Conservation (phyloP, 2,888 invertebrate genomes). For the Zygogramma bicolorata region DNA sequence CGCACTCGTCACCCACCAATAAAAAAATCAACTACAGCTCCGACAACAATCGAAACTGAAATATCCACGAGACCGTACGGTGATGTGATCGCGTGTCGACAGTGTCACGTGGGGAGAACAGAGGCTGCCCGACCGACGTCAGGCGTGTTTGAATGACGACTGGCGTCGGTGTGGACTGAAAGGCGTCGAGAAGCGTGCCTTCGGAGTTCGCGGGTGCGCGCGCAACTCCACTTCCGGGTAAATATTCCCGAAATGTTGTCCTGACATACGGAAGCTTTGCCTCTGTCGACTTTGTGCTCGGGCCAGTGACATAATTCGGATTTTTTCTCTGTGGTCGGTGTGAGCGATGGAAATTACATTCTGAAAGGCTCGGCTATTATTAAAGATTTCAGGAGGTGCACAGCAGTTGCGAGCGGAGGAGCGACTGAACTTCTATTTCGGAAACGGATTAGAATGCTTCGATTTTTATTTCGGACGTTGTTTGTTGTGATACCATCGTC, state of each 20-base stretch:
- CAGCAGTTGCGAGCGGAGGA: not conserved
- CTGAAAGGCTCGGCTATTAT: not conserved
- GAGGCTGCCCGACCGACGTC: slow-evolving; percentile 58
- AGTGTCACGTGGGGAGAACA: slow-evolving; percentile 47
- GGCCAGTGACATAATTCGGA: slow-evolving; percentile 40
- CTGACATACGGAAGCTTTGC: slow-evolving; percentile 37
- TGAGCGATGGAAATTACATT: not conserved
- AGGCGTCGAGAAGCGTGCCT: slow-evolving; percentile 67
- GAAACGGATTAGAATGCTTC: not conserved
- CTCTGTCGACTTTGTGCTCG: slow-evolving; percentile 34
- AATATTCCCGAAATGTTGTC: slow-evolving; percentile 47
- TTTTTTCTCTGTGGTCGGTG: slow-evolving; percentile 11
- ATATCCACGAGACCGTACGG: slow-evolving; percentile 31
- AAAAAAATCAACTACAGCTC: slow-evolving; percentile 22
- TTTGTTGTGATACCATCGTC: too few relatives aligned
- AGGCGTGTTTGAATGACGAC: slow-evolving; percentile 61
- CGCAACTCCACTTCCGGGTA: slow-evolving; percentile 70
- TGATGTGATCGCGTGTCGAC: slow-evolving; percentile 41
- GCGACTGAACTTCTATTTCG: not conserved
- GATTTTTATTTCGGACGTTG: too few relatives aligned
- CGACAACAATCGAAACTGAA: slow-evolving; percentile 2
- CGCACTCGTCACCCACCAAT: slow-evolving; percentile 28
- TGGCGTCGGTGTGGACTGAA: slow-evolving; percentile 61
- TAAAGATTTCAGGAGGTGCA: not conserved
- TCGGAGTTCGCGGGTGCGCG: slow-evolving; percentile 67